Evolutionary conservation across 2,888 invertebrate species (phyloP).

Genomic region (Sinohyriopsis cumingii): DNA sequence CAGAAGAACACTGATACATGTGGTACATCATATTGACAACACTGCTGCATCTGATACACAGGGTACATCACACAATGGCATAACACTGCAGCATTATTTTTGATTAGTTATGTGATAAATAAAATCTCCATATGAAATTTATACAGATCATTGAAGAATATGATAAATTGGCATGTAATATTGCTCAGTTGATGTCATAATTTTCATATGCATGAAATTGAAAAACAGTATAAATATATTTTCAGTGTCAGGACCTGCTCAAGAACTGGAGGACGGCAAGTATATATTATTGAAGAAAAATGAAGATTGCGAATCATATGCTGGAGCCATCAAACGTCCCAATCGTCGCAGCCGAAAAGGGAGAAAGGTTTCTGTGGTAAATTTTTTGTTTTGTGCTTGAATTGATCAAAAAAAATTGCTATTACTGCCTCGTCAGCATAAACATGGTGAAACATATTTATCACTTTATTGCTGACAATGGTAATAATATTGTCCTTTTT

Average conservation of each 20-base stretch:
- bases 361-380: constrained; percentile 49
- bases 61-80: no score
- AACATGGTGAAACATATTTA: no score
- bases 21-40: no score
- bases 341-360: constrained; percentile 52
- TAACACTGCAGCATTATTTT: no score
- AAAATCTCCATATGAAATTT: no score
- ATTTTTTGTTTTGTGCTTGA: constrained; percentile 6
- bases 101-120: no score
- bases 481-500: no score
- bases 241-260: constrained; percentile 44
- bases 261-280: constrained; percentile 60
- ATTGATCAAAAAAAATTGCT: neutral
- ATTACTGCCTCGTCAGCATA: no score
- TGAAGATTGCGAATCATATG: constrained; percentile 40
- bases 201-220: neutral
- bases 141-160: no score
- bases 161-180: neutral
- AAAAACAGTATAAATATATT: neutral
- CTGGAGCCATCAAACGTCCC: constrained; percentile 34
- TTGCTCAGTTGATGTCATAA: neutral
- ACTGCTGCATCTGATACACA: no score
- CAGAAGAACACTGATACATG: no score
- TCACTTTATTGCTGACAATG: no score
- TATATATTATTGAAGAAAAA: constrained; percentile 60